Evolutionary conservation across 2,888 invertebrate genomes (phyloP).

Genomic region (Cotesia congregata): DNA sequence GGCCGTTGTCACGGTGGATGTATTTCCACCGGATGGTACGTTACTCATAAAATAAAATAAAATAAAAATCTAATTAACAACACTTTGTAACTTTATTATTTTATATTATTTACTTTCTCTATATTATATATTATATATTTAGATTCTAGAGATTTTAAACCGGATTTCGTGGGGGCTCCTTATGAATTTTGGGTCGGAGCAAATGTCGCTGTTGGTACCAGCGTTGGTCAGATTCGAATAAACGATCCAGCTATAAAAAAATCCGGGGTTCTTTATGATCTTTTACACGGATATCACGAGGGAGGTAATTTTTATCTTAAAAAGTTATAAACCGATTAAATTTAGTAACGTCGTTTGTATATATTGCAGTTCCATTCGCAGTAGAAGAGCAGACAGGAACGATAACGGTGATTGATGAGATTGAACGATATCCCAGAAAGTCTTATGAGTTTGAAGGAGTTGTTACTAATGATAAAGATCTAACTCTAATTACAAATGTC

Average conservation of each 20-base stretch:
- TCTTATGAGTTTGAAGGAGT: constrained; percentile 87
- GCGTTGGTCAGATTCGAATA: constrained; percentile 86
- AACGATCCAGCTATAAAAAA: constrained; percentile 80
- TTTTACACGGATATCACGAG: constrained; percentile 86
- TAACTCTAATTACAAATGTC: constrained; percentile 84
- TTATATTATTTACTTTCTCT: neutral
- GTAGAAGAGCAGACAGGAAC: constrained; percentile 91
- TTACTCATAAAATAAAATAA: constrained; percentile 15
- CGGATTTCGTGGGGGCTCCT: constrained; percentile 87
- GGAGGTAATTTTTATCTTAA: constrained; percentile 74
- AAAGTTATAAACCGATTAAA: no score
- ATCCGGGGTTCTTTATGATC: constrained; percentile 79
- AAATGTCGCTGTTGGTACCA: constrained; percentile 87
- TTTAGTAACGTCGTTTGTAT: no score
- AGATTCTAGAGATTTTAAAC: constrained; percentile 73
- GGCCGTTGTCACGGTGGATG: constrained; percentile 88
- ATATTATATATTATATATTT: neutral
- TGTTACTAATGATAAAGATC: constrained; percentile 77
- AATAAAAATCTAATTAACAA: constrained; percentile 26
- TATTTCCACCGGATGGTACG: constrained; percentile 72
- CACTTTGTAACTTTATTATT: neutral
- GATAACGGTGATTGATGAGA: constrained; percentile 85
- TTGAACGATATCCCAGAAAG: constrained; percentile 78
- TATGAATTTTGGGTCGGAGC: constrained; percentile 93
- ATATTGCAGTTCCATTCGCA: constrained; percentile 85